Base-by-base conservation (phyloP, 2,113 vertebrate genomes). In the Varanus komodoensis region DNA sequence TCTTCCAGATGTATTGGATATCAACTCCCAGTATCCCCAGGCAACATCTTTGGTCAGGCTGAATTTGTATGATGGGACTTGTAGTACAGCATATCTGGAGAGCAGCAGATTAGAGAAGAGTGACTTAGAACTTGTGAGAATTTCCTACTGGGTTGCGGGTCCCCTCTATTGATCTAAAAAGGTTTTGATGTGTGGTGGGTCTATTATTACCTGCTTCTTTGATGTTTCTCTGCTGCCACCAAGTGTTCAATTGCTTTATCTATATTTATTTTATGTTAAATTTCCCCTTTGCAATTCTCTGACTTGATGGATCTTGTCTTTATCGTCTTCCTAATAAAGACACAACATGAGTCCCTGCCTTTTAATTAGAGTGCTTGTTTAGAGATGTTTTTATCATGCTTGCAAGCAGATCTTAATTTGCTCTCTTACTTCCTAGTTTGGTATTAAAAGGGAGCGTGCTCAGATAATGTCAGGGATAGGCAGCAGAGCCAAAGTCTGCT, bases 181-280 rank as follows among this genome's bases (percentile, higher is more conserved):
- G 67, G 4, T n/a, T 73, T 81, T 75, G 38, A 68, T 80, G 27
- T 82, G 3, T 1, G 14, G 2, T 23, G 19, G 44, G 32, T 52
- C 50, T 87, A 34, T 48, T 82, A 69, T 6, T 52, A 17, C 21
- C 83, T 90, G 61, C 84, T 83, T 90, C 19, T 2, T 90, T 78
- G 0, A 17, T 3, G 95, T 93, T 96, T 94, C 44, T 83, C 91
- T 96, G 89, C 96, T 96, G 96, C 96, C 96, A 92, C 83, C 96
- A 93, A 64, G 93, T 95, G 96, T 34, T 84, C 27, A 1, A 29
- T 69, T 74, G 84, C 91, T 93, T 74, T 19, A 50, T 95, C 52
- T 95, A 92, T 89, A 48, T 52, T 87, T 48, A 67, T 12, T 19
- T 11, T 0, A 5, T 19, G 38, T 69, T 78, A n/a, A 85, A 79